Conservation (phyloP, 2,113 vertebrate species). For the Noturus placidus region DNA sequence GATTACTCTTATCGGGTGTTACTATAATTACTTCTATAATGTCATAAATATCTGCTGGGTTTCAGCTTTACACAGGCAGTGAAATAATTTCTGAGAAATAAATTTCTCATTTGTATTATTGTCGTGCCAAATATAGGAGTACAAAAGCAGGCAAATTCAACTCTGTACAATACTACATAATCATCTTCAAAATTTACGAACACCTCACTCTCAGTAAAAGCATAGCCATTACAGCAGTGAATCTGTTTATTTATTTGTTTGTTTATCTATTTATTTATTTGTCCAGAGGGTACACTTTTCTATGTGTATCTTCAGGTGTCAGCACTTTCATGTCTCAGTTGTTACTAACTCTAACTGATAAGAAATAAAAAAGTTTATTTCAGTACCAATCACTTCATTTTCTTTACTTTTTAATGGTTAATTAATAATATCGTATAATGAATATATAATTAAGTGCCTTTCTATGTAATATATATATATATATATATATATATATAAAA, state of each 20-base stretch:
- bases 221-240: neutral
- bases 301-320: neutral
- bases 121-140: neutral
- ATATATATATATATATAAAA: too few relatives aligned
- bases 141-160: neutral
- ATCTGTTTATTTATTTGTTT: neutral
- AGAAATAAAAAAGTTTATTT: neutral
- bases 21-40: neutral
- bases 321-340: neutral
- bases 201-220: neutral
- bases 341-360: neutral
- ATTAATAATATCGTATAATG: neutral
- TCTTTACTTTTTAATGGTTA: neutral
- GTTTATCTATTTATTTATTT: neutral
- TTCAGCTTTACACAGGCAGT: neutral
- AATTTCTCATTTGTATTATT: neutral
- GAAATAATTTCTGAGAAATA: neutral
- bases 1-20: neutral
- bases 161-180: neutral
- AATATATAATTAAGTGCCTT: too few relatives aligned
- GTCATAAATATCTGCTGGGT: neutral
- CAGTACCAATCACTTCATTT: neutral
- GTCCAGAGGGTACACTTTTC: neutral
- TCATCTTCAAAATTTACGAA: neutral
- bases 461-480: too few relatives aligned